Base-by-base conservation (phyloP, 2,888 invertebrate species). In the Philhelius pedissequus region DNA sequence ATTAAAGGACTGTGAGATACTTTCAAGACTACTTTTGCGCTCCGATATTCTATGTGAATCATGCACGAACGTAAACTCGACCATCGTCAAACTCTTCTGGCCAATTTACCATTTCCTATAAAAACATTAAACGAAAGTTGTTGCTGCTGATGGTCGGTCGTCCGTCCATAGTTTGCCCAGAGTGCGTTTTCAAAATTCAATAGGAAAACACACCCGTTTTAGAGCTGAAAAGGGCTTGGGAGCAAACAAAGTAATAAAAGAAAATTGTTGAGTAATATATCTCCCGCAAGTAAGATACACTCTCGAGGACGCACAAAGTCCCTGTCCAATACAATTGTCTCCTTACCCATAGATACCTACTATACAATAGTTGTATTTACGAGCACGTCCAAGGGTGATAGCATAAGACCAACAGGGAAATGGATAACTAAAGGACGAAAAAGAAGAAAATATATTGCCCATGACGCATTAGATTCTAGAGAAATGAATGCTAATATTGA, bases 401-500 rank as follows among this genome's bases (percentile, higher is more conserved):
- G n/a, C n/a, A n/a, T n/a, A n/a, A n/a, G n/a, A n/a, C 25, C 27
- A 54, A 30, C 32, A 7, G 18, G 18, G 13, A 18, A 54, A 32
- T 30, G 20, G 22, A 22, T n/a, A n/a, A n/a, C 6, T 58, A 8
- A 3, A 35, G 32, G 35, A 4, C 4, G 20, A n/a, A 58, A 35
- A 40, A 43, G 32, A 69, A 48, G 32, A 69, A 48, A 48, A 52
- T 52, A 15, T 52, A 68, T 48, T 27, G 25, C 13, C 54, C 38
- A 38, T 38, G 52, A 40, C 48, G 18, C 38, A 71, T 45, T 58
- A 30, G 15, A 40, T 38, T 50, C 58, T 9, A 38, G 20, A 43
- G 40, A 66, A 79, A 79, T 73, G 40, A 73, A 66, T 79, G 64
- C 64, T 66, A 73, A 66, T 79, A 79, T 79, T 79, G 73, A 73